Base-by-base conservation (phyloP, 2,113 vertebrate genomes). In the Cyanoderma ruficeps region DNA sequence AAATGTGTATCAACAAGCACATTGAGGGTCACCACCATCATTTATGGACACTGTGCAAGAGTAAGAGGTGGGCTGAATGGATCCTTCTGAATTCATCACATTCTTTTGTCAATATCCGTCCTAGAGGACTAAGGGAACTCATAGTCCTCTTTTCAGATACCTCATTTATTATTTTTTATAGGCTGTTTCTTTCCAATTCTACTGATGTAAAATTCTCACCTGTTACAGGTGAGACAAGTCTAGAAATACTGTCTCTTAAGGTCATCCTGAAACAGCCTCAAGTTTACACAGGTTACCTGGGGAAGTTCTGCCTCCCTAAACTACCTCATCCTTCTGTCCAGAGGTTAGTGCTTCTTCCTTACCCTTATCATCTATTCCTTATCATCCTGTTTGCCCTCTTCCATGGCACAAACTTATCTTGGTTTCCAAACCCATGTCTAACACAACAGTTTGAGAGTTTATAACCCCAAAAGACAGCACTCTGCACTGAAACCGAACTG, bases 21-120 rank as follows among this genome's bases (percentile, higher is more conserved):
- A 41, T 47, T 4, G 64, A 86, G 59, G 88, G 63, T 92, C 80
- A 89, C 80, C 33, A 83, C 60, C 80, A 78, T 95, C 83, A 89
- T 94, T 96, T 92, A 59, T 89, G 80, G 85, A 78, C 11, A 31
- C 13, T 23, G 46, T 81, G 35, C 1, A 20, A 75, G 31, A 33
- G 5, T 59, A 61, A 77, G 39, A 77, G 13, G 3, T 30, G 31
- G 11, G 5, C 41, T 47, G 47, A 86, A 81, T 44, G 86, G 68
- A 71, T 92, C 52, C 22, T 90, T 78, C 42, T 18, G 64, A 94
- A 92, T 95, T 92, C 47, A 78, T 84, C 68, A 37, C 56, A 67
- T 87, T 50, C 22, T 90, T 86, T 83, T 89, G 83, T 94, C 89
- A 74, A 81, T 93, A 96, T 59, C 83, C 84, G 86, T 90, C 64